Evolutionary conservation across 2,888 invertebrate genomes (phyloP), one percentile per base, ranked within the genome.

Genomic region (Tridacna gigas): DNA sequence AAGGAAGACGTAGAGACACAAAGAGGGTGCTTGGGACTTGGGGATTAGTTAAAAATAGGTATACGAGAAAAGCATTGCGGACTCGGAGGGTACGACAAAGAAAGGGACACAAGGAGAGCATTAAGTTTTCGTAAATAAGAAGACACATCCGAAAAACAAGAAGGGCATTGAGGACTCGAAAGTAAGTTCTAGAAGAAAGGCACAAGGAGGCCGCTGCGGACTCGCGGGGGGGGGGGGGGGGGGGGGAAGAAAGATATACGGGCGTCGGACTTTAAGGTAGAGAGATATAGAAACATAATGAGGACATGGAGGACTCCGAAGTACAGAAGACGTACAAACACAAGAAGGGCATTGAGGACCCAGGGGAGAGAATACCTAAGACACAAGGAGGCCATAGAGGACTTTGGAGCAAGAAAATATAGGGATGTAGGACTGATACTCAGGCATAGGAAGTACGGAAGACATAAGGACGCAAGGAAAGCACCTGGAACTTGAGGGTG

Each of bases 401-500:
- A 18, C 51, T 12, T 12, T 13, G 51, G 18, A 51, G 51, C 37
- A 26, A 12, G 69, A 18, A 48, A 61, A n/a, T n/a, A 77, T 15
- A 25, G 69, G 51, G 56, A 77, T 22, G 77, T 48, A 66, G 28
- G 69, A 69, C n/a, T n/a, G 47, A 67, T 51, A 56, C 18, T 13
- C 28, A 51, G 48, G 51, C 12, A 51, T 12, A 51, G 18, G 51
- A 51, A 51, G 51, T 13, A 51, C 13, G 18, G 18, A 18, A 11
- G 20, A 20, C n/a, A 60, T 20, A 22, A 61, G 45, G 26, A 76
- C 20, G 76, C n/a, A n/a, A n/a, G n/a, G n/a, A n/a, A n/a, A n/a
- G n/a, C n/a, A n/a, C n/a, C n/a, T n/a, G n/a, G n/a, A n/a, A n/a
- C n/a, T n/a, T n/a, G n/a, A n/a, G n/a, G n/a, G n/a, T n/a, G n/a